phyloP scores from a whole-genome alignment of 2,113 vertebrate genomes.

The Oxyruncus cristatus region DNA sequence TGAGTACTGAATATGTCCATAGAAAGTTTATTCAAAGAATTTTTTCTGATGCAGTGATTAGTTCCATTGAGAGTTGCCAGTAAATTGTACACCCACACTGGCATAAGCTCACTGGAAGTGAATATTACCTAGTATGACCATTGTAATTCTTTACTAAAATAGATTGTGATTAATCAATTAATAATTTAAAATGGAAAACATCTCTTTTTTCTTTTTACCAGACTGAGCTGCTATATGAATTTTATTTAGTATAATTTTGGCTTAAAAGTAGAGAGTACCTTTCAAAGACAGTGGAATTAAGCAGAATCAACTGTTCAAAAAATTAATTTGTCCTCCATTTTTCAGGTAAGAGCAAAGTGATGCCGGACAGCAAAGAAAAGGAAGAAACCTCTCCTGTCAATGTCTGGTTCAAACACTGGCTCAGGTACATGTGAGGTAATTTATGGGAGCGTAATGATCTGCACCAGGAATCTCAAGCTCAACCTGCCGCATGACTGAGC shows the following conservation, averaged over 20 bases:
- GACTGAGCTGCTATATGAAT: not conserved
- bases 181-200: not conserved
- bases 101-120: not conserved
- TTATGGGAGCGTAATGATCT: slow-evolving; percentile 76
- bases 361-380: not conserved
- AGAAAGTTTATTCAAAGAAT: not conserved
- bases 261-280: not conserved
- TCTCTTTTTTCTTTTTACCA: not conserved
- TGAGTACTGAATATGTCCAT: not conserved
- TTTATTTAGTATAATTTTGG: not conserved
- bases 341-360: not conserved
- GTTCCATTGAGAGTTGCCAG: not conserved
- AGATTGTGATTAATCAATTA: not conserved
- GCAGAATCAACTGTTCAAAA: not conserved
- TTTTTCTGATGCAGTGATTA: not conserved
- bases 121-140: not conserved
- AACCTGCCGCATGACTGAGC: slow-evolving; percentile 74
- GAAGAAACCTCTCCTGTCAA: slow-evolving; percentile 11
- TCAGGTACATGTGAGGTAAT: slow-evolving; percentile 62
- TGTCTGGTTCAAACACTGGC: slow-evolving; percentile 31
- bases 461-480: slow-evolving; percentile 73
- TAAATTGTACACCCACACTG: not conserved
- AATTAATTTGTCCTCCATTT: not conserved
- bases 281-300: not conserved
- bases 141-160: not conserved